phyloP scores from a whole-genome alignment of 2,797 vertebrate species.

The Champsocephalus esox region DNA sequence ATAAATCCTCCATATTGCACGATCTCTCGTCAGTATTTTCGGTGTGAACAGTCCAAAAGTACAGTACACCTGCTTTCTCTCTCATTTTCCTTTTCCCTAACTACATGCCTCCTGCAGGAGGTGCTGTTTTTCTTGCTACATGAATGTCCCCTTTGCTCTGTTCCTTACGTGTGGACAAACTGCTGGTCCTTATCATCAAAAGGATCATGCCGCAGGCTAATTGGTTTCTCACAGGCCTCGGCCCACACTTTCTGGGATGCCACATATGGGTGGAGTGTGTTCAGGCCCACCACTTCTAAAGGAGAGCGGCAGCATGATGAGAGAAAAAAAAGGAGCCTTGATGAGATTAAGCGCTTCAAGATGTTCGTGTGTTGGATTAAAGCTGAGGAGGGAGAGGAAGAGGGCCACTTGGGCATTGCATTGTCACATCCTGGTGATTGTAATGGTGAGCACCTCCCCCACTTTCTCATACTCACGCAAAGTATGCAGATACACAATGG shows the following conservation, averaged over 20 bases:
- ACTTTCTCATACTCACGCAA: constrained; percentile 44
- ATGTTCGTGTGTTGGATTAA: constrained; percentile 81
- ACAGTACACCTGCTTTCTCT: constrained; percentile 12
- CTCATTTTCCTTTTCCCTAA: not conserved
- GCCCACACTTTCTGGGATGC: constrained; percentile 66
- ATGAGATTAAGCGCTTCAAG: constrained; percentile 90
- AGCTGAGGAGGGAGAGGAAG: constrained; percentile 68
- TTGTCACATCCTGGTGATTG: constrained; percentile 76
- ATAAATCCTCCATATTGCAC: constrained; percentile 35
- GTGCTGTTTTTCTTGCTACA: constrained; percentile 31
- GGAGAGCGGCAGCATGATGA: constrained; percentile 68
- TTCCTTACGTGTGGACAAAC: constrained; percentile 24
- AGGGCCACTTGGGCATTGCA: constrained; percentile 48
- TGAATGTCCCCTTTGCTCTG: not conserved
- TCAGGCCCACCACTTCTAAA: constrained; percentile 81
- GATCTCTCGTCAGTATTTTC: constrained; percentile 11
- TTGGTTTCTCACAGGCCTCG: constrained; percentile 69
- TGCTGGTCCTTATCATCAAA: constrained; percentile 60
- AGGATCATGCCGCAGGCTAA: constrained; percentile 64
- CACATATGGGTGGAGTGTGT: constrained; percentile 71
- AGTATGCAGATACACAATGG: constrained; percentile 33
- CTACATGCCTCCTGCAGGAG: constrained; percentile 41
- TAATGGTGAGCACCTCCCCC: constrained; percentile 17
- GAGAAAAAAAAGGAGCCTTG: constrained; percentile 66
- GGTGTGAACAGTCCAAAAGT: constrained; percentile 26